Conservation (phyloP, 1,140 invertebrate species). For the Maniola jurtina region DNA sequence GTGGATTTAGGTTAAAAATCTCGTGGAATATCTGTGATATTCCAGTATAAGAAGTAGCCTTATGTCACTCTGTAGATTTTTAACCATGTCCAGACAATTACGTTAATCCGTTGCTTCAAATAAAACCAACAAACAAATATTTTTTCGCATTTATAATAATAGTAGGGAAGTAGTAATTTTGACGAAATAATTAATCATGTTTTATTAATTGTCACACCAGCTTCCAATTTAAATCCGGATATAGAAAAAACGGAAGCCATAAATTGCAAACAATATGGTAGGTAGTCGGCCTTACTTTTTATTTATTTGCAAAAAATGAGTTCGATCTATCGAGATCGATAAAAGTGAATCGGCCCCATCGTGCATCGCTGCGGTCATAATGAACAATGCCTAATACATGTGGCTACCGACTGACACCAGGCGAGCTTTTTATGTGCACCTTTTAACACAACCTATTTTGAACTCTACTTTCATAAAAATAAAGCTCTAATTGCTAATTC, state of each 20-base stretch:
- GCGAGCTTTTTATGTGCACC: slow-evolving; percentile 18
- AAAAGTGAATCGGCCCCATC: slow-evolving; percentile 46
- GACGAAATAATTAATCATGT: too few species aligned
- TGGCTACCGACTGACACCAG: slow-evolving; percentile 65
- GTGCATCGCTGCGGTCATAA: slow-evolving; percentile 53
- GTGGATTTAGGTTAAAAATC: too few species aligned
- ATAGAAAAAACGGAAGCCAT: slow-evolving; percentile 58
- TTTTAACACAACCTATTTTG: slow-evolving; percentile 14
- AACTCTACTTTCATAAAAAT: slow-evolving; percentile 12
- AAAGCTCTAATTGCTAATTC: slow-evolving; percentile 20
- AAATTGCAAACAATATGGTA: slow-evolving; percentile 65
- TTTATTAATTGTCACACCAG: slow-evolving; percentile 16
- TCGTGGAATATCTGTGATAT: too few species aligned
- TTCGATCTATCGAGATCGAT: slow-evolving; percentile 61
- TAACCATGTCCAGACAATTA: too few species aligned
- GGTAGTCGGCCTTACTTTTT: slow-evolving; percentile 49
- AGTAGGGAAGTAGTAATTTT: too few species aligned
- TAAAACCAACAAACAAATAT: too few species aligned
- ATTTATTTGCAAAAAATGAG: slow-evolving; percentile 47
- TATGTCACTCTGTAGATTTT: too few species aligned
- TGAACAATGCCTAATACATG: slow-evolving; percentile 68
- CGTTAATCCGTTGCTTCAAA: too few species aligned
- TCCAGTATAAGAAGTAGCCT: too few species aligned
- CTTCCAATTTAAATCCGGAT: slow-evolving; percentile 46
- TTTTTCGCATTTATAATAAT: too few species aligned